These are phyloP conservation scores for Phalacrocorax pelagicus DNA, from an alignment of 2,113 vertebrate species.

Conservation along the genomic window DNA sequence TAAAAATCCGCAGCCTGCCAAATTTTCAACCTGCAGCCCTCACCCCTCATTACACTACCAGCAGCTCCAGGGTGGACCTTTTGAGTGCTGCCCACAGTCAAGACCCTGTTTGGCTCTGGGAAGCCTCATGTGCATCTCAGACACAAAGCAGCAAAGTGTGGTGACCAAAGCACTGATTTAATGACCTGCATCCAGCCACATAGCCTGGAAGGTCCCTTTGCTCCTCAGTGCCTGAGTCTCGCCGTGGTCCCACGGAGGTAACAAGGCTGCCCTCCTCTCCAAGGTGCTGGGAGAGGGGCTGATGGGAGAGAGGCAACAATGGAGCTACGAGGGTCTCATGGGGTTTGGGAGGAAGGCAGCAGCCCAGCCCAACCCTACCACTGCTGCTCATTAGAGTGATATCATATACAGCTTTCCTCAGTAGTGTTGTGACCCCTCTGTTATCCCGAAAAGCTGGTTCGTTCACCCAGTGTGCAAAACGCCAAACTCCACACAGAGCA, in stretches of 20 bases:
- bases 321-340: fast-evolving
- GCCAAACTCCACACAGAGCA: no score
- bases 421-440: neutral
- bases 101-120: neutral
- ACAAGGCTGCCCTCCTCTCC: neutral
- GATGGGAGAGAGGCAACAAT: neutral
- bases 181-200: neutral
- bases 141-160: neutral
- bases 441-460: no score
- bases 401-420: neutral
- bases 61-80: neutral
- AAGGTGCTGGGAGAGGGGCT: neutral
- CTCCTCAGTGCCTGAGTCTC: fast-evolving
- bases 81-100: neutral
- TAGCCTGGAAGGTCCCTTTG: neutral
- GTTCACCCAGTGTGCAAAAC: no score
- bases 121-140: neutral
- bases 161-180: neutral
- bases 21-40: neutral
- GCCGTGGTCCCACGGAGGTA: no score
- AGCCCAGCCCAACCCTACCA: neutral
- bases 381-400: fast-evolving
- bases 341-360: neutral
- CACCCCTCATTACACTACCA: neutral
- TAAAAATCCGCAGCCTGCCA: neutral